Base-by-base conservation (phyloP, 2,113 vertebrate species). In the Eclectus roratus region DNA sequence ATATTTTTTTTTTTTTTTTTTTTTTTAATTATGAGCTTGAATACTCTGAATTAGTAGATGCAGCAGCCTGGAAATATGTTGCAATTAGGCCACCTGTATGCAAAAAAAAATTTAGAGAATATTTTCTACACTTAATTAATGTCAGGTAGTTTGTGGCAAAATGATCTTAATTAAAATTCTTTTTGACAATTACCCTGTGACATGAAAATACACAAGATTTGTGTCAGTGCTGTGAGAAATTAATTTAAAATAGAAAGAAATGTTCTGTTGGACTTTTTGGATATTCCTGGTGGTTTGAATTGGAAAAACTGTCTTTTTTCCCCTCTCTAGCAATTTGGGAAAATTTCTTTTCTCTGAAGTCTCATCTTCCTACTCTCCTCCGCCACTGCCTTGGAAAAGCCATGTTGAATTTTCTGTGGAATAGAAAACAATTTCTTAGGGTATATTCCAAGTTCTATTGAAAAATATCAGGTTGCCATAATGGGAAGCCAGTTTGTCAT, bases 261-360 rank as follows among this genome's bases (percentile, higher is more conserved):
- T 5, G 6, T 35, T 43, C 6, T 56, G 33, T 61, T 43, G 3
- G 19, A 11, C 7, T 55, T 61, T 68, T 9, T 33, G 39, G 13
- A 8, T 52, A 8, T 47, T 83, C 9, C 6, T 44, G 35, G 17
- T 28, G 24, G 5, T 73, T n/a, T 61, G 25, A 70, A 56, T 80
- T 65, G 27, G 19, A 47, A 74, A 80, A 69, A 6, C 4, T 31
- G 39, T 50, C 5, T 23, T 23, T 35, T 20, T 12, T 2, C 4
- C 18, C 4, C 2, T 5, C 5, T 19, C 4, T 7, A 20, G 19
- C 0, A 2, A 3, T 52, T 9, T 65, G 17, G 13, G 24, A 87
- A 58, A 13, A n/a, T 33, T 4, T 28, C 0, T 77, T 25, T 53
- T 37, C 29, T 72, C 53, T 64, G 15, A 65, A 37, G 27, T 44